Conservation (phyloP, 2,797 vertebrate genomes). For the Muscicapa striata region DNA sequence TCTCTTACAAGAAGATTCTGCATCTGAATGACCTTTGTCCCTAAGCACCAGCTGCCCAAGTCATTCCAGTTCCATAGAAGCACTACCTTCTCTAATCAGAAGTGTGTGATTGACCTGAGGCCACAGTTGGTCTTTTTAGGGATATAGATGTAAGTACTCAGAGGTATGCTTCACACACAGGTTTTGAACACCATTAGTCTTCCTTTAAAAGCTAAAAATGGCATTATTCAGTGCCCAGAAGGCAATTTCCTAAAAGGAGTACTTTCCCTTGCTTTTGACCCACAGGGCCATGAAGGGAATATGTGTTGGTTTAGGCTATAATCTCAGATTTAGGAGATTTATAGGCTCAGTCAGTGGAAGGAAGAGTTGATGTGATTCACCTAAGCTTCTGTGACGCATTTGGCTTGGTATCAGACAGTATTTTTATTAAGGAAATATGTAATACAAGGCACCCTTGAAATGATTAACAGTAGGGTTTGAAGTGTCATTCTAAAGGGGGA, state of each 20-base stretch:
- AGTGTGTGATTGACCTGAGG: rapidly evolving
- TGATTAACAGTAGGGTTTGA: not conserved
- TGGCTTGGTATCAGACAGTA: conserved; percentile 21
- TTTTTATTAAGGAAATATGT: conserved; percentile 32
- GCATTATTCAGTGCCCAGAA: not conserved
- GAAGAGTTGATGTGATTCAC: conserved; percentile 39
- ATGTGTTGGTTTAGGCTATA: not conserved
- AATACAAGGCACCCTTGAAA: not conserved
- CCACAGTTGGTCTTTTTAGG: not conserved
- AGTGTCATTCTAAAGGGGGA: not conserved
- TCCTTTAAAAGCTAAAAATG: not conserved
- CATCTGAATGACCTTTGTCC: not conserved
- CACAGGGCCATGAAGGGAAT: not conserved
- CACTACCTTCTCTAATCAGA: not conserved
- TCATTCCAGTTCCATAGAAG: not conserved
- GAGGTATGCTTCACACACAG: not conserved
- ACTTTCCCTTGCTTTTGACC: not conserved
- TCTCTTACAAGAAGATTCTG: not conserved
- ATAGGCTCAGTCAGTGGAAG: conserved; percentile 13
- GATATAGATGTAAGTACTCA: not conserved
- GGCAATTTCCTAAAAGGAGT: not conserved
- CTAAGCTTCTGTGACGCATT: conserved; percentile 19
- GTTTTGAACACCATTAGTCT: not conserved
- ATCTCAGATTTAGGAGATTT: conserved; percentile 45
- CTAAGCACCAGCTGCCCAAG: not conserved